Base-by-base conservation (phyloP, 2,888 invertebrate genomes). In the Pandemis heparana region DNA sequence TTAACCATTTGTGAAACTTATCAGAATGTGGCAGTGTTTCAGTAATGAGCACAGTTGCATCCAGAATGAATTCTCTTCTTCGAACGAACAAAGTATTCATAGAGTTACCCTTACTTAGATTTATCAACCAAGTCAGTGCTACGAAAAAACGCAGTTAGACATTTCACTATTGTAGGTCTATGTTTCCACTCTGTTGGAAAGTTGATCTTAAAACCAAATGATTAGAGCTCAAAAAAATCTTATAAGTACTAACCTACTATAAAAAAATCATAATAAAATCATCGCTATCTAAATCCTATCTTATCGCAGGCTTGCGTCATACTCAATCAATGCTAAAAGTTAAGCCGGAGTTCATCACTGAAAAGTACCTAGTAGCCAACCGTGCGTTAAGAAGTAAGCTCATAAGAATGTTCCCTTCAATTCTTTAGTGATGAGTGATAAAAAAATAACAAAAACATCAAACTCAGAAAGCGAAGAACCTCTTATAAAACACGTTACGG, bases 271-370 rank as follows among this genome's bases (percentile, higher is more conserved):
- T 70, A 64, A 63, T 53, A 67, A 18, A 65, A 70, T 74, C 74
- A 74, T 59, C 69, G 46, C 56, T 67, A 73, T 75, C 75, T 73
- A 76, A 75, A 74, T 64, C 74, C 64, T 87, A 90, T 90, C 91
- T 92, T 93, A 93, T 93, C 91, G 77, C 75, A 68, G 64, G 70
- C 74, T 75, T 83, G 82, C 91, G 91, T 91, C 92, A 91, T 84
- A 85, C 89, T 92, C 91, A 93, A 94, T 94, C 94, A 94, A 94
- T 92, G 94, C 92, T 92, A 90, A 85, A 86, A 87, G 82, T 81
- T 80, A 77, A 83, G 80, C 77, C 77, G 78, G 77, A 77, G 82
- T 85, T 85, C 69, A 88, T 86, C 86, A 87, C 83, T 88, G 79
- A 79, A 79, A 82, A 82, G 78, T 80, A 41, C 7, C 41, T 41